phyloP scores from a whole-genome alignment of 2,888 invertebrate genomes.

The Muschampia plurimacula region DNA sequence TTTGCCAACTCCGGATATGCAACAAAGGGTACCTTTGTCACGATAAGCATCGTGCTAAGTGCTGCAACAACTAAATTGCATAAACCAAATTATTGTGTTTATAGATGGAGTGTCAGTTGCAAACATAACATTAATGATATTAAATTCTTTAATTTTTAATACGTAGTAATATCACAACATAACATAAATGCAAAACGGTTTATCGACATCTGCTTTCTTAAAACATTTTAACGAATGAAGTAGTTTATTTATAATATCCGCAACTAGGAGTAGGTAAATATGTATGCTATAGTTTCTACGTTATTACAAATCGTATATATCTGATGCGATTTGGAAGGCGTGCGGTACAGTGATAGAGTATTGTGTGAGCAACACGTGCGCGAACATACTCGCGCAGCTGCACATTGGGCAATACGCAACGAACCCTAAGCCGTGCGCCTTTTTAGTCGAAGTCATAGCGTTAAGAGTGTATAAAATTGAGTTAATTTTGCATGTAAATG shows the following conservation, averaged over 20 bases:
- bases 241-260: too few relatives aligned
- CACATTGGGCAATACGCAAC: conserved; percentile 15
- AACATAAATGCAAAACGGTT: too few relatives aligned
- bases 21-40: conserved; percentile 39
- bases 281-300: too few relatives aligned
- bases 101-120: neutral
- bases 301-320: neutral
- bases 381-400: conserved; percentile 25
- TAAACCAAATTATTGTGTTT: conserved; percentile 21
- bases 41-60: conserved; percentile 30
- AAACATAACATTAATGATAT: neutral
- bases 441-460: neutral
- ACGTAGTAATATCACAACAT: too few relatives aligned
- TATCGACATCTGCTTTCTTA: too few relatives aligned
- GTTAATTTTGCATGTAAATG: neutral
- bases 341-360: conserved; percentile 5
- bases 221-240: too few relatives aligned
- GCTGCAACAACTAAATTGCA: conserved; percentile 27
- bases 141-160: too few relatives aligned
- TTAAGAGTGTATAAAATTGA: neutral
- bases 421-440: neutral
- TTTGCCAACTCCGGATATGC: conserved; percentile 37
- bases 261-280: too few relatives aligned
- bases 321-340: neutral
- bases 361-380: conserved; percentile 39